A percentile compares a stretch with the other conserved stretches of the same genome.
phyloP scores from a whole-genome alignment of 53 echinoderm and acorn worm genomes.

The Temnopleurus reevesii region DNA sequence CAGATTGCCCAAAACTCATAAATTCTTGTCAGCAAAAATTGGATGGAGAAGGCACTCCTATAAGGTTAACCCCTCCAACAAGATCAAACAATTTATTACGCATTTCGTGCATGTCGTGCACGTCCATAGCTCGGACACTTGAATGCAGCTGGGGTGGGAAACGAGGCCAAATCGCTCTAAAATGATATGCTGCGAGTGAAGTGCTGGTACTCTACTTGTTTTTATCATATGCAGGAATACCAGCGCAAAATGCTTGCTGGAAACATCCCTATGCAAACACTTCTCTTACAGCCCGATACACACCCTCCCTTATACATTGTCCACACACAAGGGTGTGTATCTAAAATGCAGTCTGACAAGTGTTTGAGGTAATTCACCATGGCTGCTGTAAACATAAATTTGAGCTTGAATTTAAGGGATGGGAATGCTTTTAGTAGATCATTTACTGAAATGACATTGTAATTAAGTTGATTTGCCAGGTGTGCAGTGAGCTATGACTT shows the following conservation, averaged over 20 bases:
- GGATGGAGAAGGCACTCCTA: not conserved
- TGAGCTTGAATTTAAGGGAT: not conserved
- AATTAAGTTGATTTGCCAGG: too few species aligned
- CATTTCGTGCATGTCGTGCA: not conserved
- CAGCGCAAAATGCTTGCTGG: not conserved
- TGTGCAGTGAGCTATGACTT: too few species aligned
- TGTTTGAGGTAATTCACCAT: not conserved
- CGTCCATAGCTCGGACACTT: not conserved
- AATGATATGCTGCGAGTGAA: slow-evolving; percentile 16
- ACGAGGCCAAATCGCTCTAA: not conserved
- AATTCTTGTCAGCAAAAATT: too few species aligned
- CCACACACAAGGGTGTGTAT: not conserved
- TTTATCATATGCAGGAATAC: not conserved
- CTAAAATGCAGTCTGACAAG: not conserved
- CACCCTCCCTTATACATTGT: not conserved
- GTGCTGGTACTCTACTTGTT: not conserved
- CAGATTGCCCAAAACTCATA: too few species aligned
- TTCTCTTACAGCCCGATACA: not conserved
- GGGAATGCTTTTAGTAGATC: too few species aligned
- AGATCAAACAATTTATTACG: too few species aligned
- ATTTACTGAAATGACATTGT: too few species aligned
- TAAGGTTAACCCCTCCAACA: not conserved
- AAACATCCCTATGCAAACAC: not conserved
- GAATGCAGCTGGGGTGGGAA: not conserved
- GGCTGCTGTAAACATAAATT: not conserved